These are phyloP conservation scores for Lasioglossum vierecki DNA, from an alignment of 2,888 invertebrate genomes.

Conservation along the genomic window DNA sequence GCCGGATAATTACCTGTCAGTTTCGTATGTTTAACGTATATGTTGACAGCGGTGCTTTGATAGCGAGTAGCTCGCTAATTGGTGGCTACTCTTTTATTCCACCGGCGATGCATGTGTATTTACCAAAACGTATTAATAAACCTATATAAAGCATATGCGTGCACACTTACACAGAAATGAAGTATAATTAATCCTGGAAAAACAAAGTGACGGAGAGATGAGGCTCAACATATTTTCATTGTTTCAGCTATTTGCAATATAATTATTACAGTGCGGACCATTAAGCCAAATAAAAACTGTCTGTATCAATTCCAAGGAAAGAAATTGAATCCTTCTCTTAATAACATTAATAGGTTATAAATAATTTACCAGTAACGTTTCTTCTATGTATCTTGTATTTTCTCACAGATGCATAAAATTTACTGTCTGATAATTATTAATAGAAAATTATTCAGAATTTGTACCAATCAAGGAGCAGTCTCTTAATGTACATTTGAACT, in stretches of 20 bases:
- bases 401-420: no score
- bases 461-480: no score
- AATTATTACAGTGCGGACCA: no score
- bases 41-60: conserved; percentile 35
- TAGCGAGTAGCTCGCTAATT: conserved; percentile 28
- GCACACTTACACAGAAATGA: background rate
- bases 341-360: background rate
- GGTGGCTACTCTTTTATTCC: conserved; percentile 15
- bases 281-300: no score
- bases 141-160: background rate
- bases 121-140: background rate
- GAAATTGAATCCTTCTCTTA: background rate
- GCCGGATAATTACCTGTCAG: conserved; percentile 15
- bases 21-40: conserved; percentile 22
- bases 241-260: no score
- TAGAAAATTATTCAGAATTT: no score
- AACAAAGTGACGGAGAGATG: background rate
- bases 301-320: background rate
- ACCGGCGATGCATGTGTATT: background rate
- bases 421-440: no score
- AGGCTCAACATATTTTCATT: background rate
- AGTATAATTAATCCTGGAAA: background rate
- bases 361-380: no score
- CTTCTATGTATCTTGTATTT: no score
- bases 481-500: background rate